Base-by-base conservation (phyloP, 2,888 invertebrate genomes). In the Yponomeuta plumbellus region DNA sequence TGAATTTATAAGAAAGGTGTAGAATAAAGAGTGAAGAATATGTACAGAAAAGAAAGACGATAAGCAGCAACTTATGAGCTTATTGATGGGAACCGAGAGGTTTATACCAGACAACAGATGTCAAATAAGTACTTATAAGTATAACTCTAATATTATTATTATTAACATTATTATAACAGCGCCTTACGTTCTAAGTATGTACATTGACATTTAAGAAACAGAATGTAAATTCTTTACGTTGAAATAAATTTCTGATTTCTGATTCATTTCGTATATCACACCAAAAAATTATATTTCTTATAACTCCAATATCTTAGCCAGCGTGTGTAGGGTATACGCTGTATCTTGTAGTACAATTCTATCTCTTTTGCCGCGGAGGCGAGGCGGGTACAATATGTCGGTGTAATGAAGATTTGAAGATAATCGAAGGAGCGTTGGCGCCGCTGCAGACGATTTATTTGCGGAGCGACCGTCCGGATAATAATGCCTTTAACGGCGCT, bases 341-440 rank as follows among this genome's bases (percentile, higher is more conserved):
- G n/a, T n/a, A n/a, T 3, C 6, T 34, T 34, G 5, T 34, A 34
- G 8, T 34, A 34, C 8, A 34, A 8, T 34, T 34, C 10, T 17
- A 13, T 17, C 3, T 44, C 44, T 44, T 44, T 44, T 17, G 13
- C 17, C 3, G 17, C 17, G 66, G 63, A 61, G 68, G 72, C 76
- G 77, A 76, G 75, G 76, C 75, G 72, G 79, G 76, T 79, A 81
- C 82, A 83, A 52, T 84, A 83, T 80, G 86, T 86, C 84, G 81
- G 75, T 82, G 85, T 91, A 91, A 92, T 91, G 91, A 91, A 91
- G 91, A 91, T 92, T 91, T 91, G 91, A 90, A 86, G 87, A 91
- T 90, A 91, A 92, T 91, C 91, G 91, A 91, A 91, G 88, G 84
- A 84, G 84, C 83, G 76, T 17, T 52, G 44, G 44, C 17, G 44